Percentiles rank a stretch among this genome's conserved stretches.
These are phyloP conservation scores for Vireo altiloquus DNA, from an alignment of 2,113 vertebrate genomes.

Conservation along the genomic window DNA sequence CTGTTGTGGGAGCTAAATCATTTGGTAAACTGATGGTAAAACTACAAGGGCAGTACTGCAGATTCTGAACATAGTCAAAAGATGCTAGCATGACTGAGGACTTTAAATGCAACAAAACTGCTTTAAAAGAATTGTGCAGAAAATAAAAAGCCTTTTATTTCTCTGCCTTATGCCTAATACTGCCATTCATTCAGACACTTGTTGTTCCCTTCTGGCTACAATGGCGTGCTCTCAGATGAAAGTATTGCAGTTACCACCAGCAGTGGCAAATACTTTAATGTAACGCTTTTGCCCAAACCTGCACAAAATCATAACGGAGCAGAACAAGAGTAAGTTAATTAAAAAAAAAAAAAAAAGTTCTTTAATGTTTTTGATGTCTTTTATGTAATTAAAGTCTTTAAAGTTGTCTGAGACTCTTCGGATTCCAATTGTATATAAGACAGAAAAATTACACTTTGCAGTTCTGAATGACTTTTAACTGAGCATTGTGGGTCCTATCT, in stretches of 20 bases:
- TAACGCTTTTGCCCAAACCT: background rate
- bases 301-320: background rate
- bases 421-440: background rate
- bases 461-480: background rate
- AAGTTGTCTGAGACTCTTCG: background rate
- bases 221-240: rapidly evolving
- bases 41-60: background rate
- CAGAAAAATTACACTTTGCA: background rate
- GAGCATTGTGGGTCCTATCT: background rate
- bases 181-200: background rate
- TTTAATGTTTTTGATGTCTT: background rate
- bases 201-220: background rate
- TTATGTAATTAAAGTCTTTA: background rate
- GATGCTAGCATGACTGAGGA: background rate
- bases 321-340: background rate
- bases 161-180: background rate
- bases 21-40: background rate
- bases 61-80: background rate
- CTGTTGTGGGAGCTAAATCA: background rate
- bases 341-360: background rate
- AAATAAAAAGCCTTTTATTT: background rate
- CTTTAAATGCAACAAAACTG: background rate
- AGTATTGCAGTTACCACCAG: background rate
- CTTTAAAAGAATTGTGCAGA: background rate
- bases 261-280: background rate